phyloP scores from a whole-genome alignment of 2,797 vertebrate species.

The Prionace glauca region DNA sequence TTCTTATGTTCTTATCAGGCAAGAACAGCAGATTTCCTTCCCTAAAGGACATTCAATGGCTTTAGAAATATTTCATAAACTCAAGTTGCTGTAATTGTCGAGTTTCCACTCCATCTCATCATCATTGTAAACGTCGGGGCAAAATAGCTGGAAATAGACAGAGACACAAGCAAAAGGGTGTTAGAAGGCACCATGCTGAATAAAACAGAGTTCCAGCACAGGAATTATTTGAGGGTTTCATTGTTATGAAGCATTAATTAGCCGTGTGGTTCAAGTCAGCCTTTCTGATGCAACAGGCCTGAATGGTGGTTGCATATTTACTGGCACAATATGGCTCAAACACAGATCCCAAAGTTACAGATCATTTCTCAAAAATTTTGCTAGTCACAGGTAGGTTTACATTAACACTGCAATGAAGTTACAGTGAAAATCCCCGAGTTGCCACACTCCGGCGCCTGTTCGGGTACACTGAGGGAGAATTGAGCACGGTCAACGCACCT shows the following conservation, averaged over 20 bases:
- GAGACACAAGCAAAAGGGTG: not conserved
- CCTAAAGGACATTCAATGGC: not conserved
- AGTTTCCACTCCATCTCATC: not conserved
- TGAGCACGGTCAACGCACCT: no score
- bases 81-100: not conserved
- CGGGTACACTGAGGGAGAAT: no score
- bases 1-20: no score
- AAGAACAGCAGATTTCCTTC: no score
- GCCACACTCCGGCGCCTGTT: no score
- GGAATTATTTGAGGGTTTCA: not conserved
- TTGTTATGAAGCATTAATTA: not conserved
- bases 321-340: not conserved
- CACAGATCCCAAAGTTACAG: not conserved
- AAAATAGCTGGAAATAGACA: not conserved
- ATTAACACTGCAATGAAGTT: no score
- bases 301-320: not conserved
- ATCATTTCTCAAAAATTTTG: no score
- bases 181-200: not conserved
- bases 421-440: no score
- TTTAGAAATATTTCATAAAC: not conserved
- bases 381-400: no score
- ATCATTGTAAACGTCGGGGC: not conserved
- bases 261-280: not conserved
- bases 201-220: not conserved
- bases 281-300: not conserved